Base-by-base conservation (phyloP, 2,888 invertebrate species). In the Ectobius pallidus region DNA sequence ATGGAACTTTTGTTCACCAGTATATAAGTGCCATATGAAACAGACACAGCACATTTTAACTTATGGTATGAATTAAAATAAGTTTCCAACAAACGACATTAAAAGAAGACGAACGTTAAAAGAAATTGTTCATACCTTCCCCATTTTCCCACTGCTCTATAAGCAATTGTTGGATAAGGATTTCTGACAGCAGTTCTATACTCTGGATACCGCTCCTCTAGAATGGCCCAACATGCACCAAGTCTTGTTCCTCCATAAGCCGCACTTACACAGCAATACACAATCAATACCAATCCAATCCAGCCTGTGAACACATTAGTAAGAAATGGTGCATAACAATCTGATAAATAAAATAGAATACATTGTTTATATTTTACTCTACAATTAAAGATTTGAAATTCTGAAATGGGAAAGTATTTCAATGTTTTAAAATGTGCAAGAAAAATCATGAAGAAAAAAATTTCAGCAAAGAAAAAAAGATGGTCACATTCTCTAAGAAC, bases 131-230 rank as follows among this genome's bases (percentile, higher is more conserved):
- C 34, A 34, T 71, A 71, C 71, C 71, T 71, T 3, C 16, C 52
- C 63, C 71, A 63, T 88, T 88, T 87, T 82, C 87, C 92, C 55
- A 87, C 82, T 0, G 91, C 87, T 77, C 86, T 85, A 25, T 87
- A 85, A 0, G 88, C 91, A 72, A 92, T 91, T 63, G 89, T 88
- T 6, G 91, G 86, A 79, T 91, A 92, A 0, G 92, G 92, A 80
- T 90, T 89, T 70, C 91, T 83, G 75, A 87, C 87, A 46, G 85
- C 83, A 61, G 81, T 84, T 77, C 87, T 82, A 82, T 88, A 87
- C 77, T 89, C 86, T 0, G 89, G 87, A 79, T 87, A 88, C 0
- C 90, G 82, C 68, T 88, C 88, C 80, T 91, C 90, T 32, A 92
- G 80, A 63, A 92, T 89, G 46, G 88, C 84, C 92, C 92, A 92